These are phyloP conservation scores for Troides aeacus DNA, from an alignment of 2,888 invertebrate genomes.

Conservation along the genomic window DNA sequence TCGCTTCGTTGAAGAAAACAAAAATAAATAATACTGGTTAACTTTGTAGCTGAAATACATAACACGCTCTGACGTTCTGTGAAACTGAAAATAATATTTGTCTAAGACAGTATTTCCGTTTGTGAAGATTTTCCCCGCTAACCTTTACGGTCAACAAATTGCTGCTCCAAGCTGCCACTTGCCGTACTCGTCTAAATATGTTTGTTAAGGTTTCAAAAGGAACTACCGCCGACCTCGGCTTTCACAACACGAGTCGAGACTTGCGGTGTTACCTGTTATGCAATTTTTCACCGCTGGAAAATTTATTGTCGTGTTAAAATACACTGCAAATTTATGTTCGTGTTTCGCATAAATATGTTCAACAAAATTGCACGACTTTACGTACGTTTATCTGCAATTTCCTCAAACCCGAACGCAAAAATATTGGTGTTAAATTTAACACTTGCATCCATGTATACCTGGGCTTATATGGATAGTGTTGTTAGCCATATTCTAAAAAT, in stretches of 20 bases:
- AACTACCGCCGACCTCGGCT: constrained; percentile 4
- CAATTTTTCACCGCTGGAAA: constrained; percentile 10
- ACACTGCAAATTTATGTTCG: neutral
- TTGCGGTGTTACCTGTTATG: constrained; percentile 4
- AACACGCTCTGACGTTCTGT: neutral
- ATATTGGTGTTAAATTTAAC: too few species aligned
- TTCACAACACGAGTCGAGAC: constrained; percentile 2
- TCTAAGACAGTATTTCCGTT: constrained; percentile 5
- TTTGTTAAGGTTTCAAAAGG: constrained; percentile 15
- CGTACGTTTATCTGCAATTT: too few species aligned
- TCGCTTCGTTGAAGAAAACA: too few species aligned
- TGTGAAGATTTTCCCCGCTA: constrained; percentile 6
- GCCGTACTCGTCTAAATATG: constrained; percentile 10
- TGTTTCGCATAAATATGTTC: neutral
- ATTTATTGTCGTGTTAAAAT: constrained; percentile 6
- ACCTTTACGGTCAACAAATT: constrained; percentile 12
- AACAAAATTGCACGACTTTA: neutral
- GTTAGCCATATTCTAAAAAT: too few species aligned
- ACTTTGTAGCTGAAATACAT: too few species aligned
- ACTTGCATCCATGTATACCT: too few species aligned
- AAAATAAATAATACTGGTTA: too few species aligned
- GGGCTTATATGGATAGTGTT: too few species aligned
- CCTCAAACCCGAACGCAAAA: too few species aligned
- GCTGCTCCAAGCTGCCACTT: constrained; percentile 9
- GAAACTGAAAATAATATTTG: constrained; percentile 1